Evolutionary conservation across 30 jellyfish, hydroid and myxozoan species (phyloP), one percentile per base, ranked within the genome.

Genomic region (Aurelia sp.): DNA sequence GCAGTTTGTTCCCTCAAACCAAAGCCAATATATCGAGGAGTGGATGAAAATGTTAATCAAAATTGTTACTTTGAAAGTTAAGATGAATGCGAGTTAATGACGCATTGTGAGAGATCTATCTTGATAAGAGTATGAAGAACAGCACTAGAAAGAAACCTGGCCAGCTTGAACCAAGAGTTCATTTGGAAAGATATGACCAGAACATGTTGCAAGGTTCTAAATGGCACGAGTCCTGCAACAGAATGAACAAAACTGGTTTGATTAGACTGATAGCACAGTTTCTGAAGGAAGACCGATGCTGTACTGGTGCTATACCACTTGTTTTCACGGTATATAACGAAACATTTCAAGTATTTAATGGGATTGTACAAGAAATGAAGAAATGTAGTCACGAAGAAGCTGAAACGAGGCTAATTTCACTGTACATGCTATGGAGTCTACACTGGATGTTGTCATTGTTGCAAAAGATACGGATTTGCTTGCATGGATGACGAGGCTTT

Each of bases 161-260:
- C 40, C 60, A 79, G 30, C 71, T 81, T 79, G 90, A 81, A 30
- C 72, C 81, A 11, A 64, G 90, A 79, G 90, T 79, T 79, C 81
- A 79, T 79, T 79, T 79, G 69, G 70, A 79, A 79, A 82, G 90
- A 66, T 79, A 64, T 64, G 90, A 63, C 90, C 90, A 79, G 40
- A 60, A 79, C 81, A 79, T 79, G 80, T 79, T 79, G 90, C 72
- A 61, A 66, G 82, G 90, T 4, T 79, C 81, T 12, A 64, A 79
- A 79, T 79, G 90, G 90, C 72, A 61, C 3, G 81, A 44, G 82
- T 64, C 40, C 58, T 81, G 27, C 50, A 51, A 71, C 82, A 41
- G 24, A 63, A 76, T 57, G 59, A 79, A 57, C 62, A 81, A 64
- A 81, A 79, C 90, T 79, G 90, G 62, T 64, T 79, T 79, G 72